Conservation (phyloP, 1,140 invertebrate genomes). For the Trinorchestia longiramus region DNA sequence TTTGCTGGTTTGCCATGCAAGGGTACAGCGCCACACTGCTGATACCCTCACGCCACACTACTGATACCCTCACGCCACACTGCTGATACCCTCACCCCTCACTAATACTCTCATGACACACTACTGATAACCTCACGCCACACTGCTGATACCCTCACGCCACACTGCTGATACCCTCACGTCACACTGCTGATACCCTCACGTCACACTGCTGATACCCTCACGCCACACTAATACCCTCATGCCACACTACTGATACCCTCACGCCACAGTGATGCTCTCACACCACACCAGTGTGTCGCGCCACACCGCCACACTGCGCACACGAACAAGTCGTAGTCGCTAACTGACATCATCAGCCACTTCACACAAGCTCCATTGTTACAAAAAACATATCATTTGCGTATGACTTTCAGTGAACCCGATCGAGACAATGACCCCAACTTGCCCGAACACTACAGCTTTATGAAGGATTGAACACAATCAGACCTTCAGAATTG, state of each 20-base stretch:
- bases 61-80: not conserved
- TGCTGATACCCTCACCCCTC: no score
- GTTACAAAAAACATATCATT: not conserved
- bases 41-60: not conserved
- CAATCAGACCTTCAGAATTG: slow-evolving; percentile 14
- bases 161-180: no score
- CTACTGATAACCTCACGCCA: no score
- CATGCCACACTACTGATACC: not conserved
- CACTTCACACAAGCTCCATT: not conserved
- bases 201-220: not conserved
- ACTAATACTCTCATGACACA: not conserved
- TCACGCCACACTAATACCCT: not conserved
- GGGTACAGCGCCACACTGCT: not conserved
- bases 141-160: no score
- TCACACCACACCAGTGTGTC: no score
- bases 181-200: not conserved
- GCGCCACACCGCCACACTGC: not conserved
- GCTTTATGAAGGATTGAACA: not conserved
- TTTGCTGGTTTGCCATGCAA: not conserved
- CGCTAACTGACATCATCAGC: not conserved
- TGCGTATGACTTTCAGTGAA: not conserved
- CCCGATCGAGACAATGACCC: not conserved
- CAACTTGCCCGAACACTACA: not conserved
- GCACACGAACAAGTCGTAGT: not conserved
- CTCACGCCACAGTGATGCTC: no score